These are phyloP conservation scores for Triplophysa yarkandensis DNA, from an alignment of 2,797 vertebrate species.

Conservation along the genomic window DNA sequence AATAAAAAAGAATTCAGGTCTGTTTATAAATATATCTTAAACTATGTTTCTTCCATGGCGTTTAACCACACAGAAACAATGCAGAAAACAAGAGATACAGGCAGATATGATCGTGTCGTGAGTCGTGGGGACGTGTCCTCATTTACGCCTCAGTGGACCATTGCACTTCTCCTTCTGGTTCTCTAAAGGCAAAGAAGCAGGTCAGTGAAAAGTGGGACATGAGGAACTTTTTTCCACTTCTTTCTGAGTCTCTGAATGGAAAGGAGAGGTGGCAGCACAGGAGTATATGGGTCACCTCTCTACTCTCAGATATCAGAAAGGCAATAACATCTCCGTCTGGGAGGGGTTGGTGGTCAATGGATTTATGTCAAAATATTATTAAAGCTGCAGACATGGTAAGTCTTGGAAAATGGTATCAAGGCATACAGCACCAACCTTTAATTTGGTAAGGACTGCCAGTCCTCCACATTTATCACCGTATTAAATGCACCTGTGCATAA, in stretches of 20 bases:
- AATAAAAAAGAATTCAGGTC: not conserved
- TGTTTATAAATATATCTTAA: too few species aligned
- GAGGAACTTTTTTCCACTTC: slow-evolving; percentile 60
- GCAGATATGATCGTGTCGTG: slow-evolving; percentile 24
- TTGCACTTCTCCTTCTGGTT: slow-evolving; percentile 44
- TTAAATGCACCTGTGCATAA: too few species aligned
- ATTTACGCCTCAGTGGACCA: slow-evolving; percentile 42
- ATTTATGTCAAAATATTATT: too few species aligned
- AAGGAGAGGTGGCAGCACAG: slow-evolving; percentile 40
- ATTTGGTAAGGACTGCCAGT: too few species aligned
- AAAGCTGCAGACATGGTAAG: too few species aligned
- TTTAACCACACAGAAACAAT: slow-evolving; percentile 1
- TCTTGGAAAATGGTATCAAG: too few species aligned
- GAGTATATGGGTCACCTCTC: slow-evolving; percentile 65
- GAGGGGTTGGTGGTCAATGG: too few species aligned
- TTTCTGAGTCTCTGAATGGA: slow-evolving; percentile 51
- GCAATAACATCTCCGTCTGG: slow-evolving; percentile 10
- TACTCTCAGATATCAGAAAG: slow-evolving; percentile 37
- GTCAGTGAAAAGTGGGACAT: slow-evolving; percentile 80
- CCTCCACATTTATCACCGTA: too few species aligned
- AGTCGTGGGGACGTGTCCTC: slow-evolving; percentile 30
- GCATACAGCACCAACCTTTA: too few species aligned
- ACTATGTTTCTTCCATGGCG: too few species aligned
- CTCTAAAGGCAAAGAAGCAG: slow-evolving; percentile 72
- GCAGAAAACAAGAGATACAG: not conserved